A percentile compares a stretch with the other conserved stretches of the same genome.
Conservation (phyloP, 2,113 vertebrate genomes). For the Myiozetetes cayanensis region DNA sequence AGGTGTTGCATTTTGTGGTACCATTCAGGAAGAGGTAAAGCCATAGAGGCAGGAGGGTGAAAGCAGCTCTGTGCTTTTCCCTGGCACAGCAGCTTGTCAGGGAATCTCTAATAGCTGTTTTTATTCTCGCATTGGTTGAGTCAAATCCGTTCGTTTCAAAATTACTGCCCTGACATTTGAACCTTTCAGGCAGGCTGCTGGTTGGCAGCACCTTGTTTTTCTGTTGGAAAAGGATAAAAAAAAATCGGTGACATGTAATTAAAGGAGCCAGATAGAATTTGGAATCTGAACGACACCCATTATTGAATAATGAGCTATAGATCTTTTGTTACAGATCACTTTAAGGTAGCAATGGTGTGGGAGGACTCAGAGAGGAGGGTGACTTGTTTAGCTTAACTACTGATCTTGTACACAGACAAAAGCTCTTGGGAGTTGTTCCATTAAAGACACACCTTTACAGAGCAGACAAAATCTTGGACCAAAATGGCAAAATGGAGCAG, state of each 20-base stretch:
- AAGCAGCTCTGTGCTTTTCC: background rate
- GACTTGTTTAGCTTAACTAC: background rate
- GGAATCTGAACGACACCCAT: slow-evolving; percentile 9
- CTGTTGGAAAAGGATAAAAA: background rate
- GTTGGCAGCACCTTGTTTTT: slow-evolving; percentile 11
- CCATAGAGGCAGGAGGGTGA: background rate
- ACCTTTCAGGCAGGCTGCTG: slow-evolving; percentile 9
- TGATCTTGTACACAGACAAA: background rate
- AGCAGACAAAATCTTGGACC: background rate
- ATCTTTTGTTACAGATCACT: slow-evolving; percentile 3
- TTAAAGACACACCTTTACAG: background rate
- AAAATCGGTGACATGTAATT: background rate
- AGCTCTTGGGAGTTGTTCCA: background rate
- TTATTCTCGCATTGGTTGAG: background rate
- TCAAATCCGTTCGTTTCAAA: slow-evolving; percentile 14
- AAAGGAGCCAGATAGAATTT: background rate
- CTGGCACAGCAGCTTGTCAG: background rate
- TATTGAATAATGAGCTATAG: slow-evolving; percentile 33
- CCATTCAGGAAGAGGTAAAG: background rate
- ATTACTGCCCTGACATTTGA: slow-evolving; percentile 22
- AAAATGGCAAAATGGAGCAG: background rate
- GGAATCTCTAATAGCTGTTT: slow-evolving; percentile 23
- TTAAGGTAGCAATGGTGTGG: background rate
- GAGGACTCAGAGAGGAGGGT: background rate
- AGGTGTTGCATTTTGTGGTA: background rate